These are phyloP conservation scores for Anticlea derivata DNA, from an alignment of 2,888 invertebrate species.

Conservation along the genomic window DNA sequence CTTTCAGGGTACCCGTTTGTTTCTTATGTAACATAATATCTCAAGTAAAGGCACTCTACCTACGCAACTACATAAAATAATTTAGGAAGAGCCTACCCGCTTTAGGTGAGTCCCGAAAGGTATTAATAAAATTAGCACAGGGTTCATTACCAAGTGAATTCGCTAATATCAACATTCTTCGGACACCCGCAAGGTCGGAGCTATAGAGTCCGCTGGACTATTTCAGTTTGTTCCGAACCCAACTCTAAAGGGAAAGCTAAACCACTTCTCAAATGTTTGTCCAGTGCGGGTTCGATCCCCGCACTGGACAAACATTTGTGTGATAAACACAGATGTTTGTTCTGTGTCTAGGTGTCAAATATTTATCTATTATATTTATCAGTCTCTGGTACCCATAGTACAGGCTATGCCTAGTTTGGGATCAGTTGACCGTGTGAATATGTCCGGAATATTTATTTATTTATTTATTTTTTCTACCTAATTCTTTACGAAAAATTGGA, in stretches of 20 bases:
- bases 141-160: constrained; percentile 42
- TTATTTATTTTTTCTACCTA: too few species aligned
- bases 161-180: constrained; percentile 47
- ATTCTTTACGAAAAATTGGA: too few species aligned
- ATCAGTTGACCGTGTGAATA: too few species aligned
- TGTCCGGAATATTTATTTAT: too few species aligned
- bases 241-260: not conserved
- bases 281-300: too few species aligned
- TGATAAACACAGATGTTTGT: too few species aligned
- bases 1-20: not conserved
- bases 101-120: constrained; percentile 24
- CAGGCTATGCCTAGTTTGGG: too few species aligned
- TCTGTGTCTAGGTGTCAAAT: too few species aligned
- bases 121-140: constrained; percentile 30
- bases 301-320: too few species aligned
- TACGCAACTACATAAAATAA: constrained; percentile 4
- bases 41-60: constrained; percentile 2
- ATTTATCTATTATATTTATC: too few species aligned
- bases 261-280: too few species aligned
- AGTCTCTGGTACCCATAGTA: too few species aligned
- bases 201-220: constrained; percentile 38
- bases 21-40: not conserved
- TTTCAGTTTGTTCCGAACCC: constrained; percentile 25
- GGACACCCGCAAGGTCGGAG: constrained; percentile 44
- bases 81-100: constrained; percentile 3